A percentile compares a stretch with the other conserved stretches of the same genome.
Conservation (phyloP, 2,113 vertebrate genomes). For the Ascaphus truei region DNA sequence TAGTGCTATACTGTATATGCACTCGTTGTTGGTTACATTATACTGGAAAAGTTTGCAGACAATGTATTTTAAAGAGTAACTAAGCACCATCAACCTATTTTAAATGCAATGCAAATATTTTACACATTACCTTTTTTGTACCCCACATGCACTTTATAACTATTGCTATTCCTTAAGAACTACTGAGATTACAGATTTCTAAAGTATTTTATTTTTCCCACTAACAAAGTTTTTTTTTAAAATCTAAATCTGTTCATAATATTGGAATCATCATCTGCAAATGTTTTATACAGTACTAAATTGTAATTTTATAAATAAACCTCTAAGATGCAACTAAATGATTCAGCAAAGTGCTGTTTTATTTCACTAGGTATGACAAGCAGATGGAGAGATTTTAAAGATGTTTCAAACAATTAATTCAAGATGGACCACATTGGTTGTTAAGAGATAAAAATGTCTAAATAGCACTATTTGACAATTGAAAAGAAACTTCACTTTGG, state of each 20-base stretch:
- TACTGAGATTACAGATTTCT: slow-evolving; percentile 3
- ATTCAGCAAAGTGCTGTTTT: slow-evolving; percentile 8
- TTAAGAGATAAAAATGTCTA: slow-evolving; percentile 43
- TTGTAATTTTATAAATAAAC: slow-evolving; percentile 31
- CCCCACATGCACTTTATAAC: background rate
- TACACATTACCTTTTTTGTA: too few relatives aligned
- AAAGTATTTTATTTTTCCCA: background rate
- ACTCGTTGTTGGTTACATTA: too few relatives aligned
- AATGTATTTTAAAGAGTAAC: background rate
- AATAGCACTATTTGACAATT: slow-evolving; percentile 30
- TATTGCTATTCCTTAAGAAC: slow-evolving; percentile 3
- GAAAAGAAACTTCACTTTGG: slow-evolving; percentile 23
- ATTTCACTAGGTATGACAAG: slow-evolving; percentile 23
- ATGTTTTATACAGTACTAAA: background rate
- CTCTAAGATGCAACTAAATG: slow-evolving; percentile 14
- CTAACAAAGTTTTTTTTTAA: background rate
- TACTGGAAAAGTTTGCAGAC: too few relatives aligned
- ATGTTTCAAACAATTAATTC: slow-evolving; percentile 51
- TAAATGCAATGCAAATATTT: too few relatives aligned
- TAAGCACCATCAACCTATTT: background rate
- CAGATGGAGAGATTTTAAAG: slow-evolving; percentile 41
- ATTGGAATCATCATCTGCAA: slow-evolving; percentile 27
- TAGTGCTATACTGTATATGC: too few relatives aligned
- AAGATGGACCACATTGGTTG: slow-evolving; percentile 62
- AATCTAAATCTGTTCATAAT: background rate